Evolutionary conservation across 2,888 invertebrate species (phyloP), one percentile per base, ranked within the genome.

Genomic region (Morpho deidamia): DNA sequence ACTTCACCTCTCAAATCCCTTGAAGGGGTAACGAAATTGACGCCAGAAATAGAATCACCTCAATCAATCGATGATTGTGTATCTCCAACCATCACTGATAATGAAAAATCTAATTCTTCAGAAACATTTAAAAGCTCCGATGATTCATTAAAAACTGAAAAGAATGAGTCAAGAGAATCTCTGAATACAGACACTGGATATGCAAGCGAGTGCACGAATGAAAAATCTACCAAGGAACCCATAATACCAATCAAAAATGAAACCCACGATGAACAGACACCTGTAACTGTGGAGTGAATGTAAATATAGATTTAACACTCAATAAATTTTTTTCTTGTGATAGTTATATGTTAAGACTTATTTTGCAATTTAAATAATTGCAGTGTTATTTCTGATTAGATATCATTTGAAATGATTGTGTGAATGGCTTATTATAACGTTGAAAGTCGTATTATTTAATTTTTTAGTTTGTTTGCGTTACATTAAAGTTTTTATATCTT

Each of bases 91-190:
- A 68, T 66, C 8, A 65, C 71, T n/a, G 71, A 68, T 39, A 70
- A 72, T 57, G 65, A 72, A 23, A 23, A 23, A 2, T 23, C 23
- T 11, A 33, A 38, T 8, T 72, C 56, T 10, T 2, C 69, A 7
- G 69, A 62, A 45, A 72, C 70, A 34, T 52, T 76, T 2, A 71
- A 78, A 37, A 69, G 65, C 45, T 72, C 74, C 11, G 55, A 53
- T 10, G 71, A 73, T 3, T 69, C 74, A 8, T 68, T 69, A 9
- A 74, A 71, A 55, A 68, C 74, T 1, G 76, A 73, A 57, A 67
- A 67, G 53, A 76, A 81, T 9, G 72, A 75, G 57, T 78, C 76
- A 9, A 78, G 71, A 55, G 79, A 79, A 58, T 78, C 80, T 7
- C 53, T 74, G 9, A 73, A 68, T 50, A 72, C 74, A 1, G 75